Base-by-base conservation (phyloP, 2,888 invertebrate genomes). In the Andrena hattorfiana region DNA sequence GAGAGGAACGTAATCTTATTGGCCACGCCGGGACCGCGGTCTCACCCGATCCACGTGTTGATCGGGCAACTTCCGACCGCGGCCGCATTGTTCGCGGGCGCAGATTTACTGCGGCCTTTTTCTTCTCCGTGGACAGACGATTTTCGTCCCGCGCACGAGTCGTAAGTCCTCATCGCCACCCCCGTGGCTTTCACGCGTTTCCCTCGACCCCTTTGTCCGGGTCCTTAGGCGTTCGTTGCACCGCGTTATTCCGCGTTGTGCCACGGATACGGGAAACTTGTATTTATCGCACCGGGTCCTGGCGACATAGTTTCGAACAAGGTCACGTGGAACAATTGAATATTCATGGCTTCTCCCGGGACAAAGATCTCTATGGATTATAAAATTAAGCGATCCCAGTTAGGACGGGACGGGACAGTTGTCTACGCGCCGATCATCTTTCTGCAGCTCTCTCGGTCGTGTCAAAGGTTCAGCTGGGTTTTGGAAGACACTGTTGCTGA, bases 1-100 rank as follows among this genome's bases (percentile, higher is more conserved):
- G 78, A 82, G 84, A 86, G 71, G 86, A 84, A 81, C 81, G 80
- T 92, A 92, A 92, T 92, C 92, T 88, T 90, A 89, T 92, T 92
- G 90, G 92, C 85, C 87, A 91, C 92, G 91, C 87, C 68, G 73
- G 73, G 85, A 85, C 78, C 88, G 88, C 90, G 89, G 89, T 88
- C 88, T 76, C 71, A 16, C 84, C 84, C 86, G 88, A 89, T 90
- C 88, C 84, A 76, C 68, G 85, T 83, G 86, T 86, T 87, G 84
- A 86, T 86, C 90, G 76, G 75, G 78, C 79, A 83, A 86, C 89
- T 90, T 89, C 89, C 90, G 88, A 86, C 83, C 89, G 70, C 28
- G 28, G n/a, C 81, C 68, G 81, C 84, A 90, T 91, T 91, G 91
- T 91, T 83, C 90, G 70, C 83, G 68, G 73, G 78, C 81, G 71